Evolutionary conservation across 2,797 vertebrate genomes (phyloP).

Genomic region (Natrix natrix): DNA sequence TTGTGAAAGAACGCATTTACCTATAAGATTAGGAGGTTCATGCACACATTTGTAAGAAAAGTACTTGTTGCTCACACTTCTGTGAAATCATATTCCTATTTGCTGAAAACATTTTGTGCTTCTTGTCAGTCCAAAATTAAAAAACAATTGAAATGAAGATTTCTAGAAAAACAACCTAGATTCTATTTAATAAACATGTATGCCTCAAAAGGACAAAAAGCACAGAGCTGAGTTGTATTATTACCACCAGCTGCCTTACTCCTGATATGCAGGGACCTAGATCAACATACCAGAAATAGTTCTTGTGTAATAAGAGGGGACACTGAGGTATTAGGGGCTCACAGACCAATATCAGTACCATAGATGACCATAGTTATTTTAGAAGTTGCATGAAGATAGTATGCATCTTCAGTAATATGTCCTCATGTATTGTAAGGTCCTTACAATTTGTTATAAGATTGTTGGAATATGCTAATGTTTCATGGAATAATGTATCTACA

Average conservation of each 20-base stretch:
- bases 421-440: background rate
- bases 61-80: background rate
- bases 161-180: background rate
- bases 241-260: background rate
- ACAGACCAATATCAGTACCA: background rate
- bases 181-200: background rate
- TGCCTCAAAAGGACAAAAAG: background rate
- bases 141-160: background rate
- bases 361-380: background rate
- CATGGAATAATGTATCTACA: background rate
- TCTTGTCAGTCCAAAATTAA: background rate
- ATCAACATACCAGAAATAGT: background rate
- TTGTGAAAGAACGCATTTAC: background rate
- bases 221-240: background rate
- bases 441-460: background rate
- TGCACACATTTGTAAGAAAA: background rate
- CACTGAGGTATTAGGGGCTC: background rate
- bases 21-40: background rate
- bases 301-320: background rate
- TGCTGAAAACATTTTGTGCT: background rate
- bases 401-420: background rate
- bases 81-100: background rate
- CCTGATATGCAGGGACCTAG: background rate
- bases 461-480: background rate
- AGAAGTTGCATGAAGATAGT: background rate